Evolutionary conservation across 2,888 invertebrate species (phyloP).

Genomic region (Oscheius sp.): DNA sequence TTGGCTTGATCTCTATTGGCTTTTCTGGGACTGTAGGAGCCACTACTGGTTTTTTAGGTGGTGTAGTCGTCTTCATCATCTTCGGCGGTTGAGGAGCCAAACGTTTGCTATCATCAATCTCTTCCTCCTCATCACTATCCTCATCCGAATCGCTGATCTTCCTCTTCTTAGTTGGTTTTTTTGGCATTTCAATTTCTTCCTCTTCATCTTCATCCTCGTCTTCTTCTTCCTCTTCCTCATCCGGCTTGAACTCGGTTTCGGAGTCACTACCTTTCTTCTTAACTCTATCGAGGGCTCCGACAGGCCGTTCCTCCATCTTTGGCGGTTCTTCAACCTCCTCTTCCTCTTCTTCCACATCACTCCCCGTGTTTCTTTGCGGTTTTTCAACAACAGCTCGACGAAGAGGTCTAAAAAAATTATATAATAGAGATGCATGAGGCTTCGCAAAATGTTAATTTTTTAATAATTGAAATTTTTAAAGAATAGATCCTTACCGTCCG

Average conservation of each 20-base stretch:
- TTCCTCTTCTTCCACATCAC: constrained; percentile 35
- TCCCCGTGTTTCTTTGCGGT: constrained; percentile 12
- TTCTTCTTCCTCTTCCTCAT: constrained; percentile 35
- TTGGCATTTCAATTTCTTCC: constrained; percentile 43
- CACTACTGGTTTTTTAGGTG: background rate
- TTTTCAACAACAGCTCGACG: constrained; percentile 35
- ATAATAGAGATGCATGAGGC: background rate
- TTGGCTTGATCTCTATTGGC: background rate
- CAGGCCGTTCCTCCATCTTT: constrained; percentile 30
- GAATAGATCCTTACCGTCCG: constrained; percentile 16
- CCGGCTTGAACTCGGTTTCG: constrained; percentile 31
- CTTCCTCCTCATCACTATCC: constrained; percentile 12
- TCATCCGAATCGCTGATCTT: constrained; percentile 14
- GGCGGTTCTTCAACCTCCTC: constrained; percentile 30
- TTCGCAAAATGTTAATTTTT: too few relatives aligned
- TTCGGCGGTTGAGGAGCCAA: constrained; percentile 18
- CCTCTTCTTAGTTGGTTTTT: constrained; percentile 16
- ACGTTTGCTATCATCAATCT: constrained; percentile 21
- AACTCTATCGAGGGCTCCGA: constrained; percentile 30
- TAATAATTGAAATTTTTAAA: background rate
- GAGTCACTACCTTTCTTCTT: constrained; percentile 73
- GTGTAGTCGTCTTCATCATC: background rate
- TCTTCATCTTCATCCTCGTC: constrained; percentile 45
- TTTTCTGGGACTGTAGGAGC: background rate
- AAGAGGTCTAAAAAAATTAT: constrained; percentile 29